Percentiles rank a stretch among this genome's conserved stretches.
phyloP scores from a whole-genome alignment of 92 coral and sea anemone species.

The Paramuricea clavata region DNA sequence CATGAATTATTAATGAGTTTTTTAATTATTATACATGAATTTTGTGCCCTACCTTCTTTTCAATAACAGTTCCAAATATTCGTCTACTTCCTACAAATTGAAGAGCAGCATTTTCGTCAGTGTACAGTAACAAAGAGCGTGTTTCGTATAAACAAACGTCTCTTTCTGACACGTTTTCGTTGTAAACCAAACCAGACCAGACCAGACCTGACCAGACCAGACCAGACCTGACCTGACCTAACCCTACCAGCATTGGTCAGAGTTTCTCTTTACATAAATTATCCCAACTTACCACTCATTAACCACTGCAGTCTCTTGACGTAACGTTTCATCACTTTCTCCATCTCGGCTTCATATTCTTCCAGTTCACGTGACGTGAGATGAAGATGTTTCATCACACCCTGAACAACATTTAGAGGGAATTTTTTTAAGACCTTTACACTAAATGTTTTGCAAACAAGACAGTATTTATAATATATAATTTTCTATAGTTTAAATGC shows the following conservation, averaged over 20 bases:
- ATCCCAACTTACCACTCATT: constrained; percentile 82
- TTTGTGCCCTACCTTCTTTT: constrained; percentile 79
- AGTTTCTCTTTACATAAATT: background rate
- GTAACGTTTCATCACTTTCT: constrained; percentile 93
- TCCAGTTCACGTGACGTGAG: constrained; percentile 90
- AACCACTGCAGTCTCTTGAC: constrained; percentile 98
- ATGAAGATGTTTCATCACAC: constrained; percentile 93
- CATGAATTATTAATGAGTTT: too few relatives aligned
- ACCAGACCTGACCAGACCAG: too few relatives aligned
- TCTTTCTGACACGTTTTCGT: background rate
- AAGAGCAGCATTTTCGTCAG: background rate
- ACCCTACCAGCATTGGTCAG: too few relatives aligned
- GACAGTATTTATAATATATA: too few relatives aligned
- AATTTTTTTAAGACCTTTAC: background rate
- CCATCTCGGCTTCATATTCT: constrained; percentile 96
- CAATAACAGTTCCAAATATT: constrained; percentile 94
- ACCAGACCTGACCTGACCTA: too few relatives aligned
- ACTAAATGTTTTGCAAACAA: too few relatives aligned
- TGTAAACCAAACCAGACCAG: too few relatives aligned
- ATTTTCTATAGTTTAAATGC: too few relatives aligned
- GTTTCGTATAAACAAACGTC: too few relatives aligned
- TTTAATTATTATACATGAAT: background rate
- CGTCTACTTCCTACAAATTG: constrained; percentile 95
- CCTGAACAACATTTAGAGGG: constrained; percentile 41
- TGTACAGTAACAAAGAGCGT: background rate